Evolutionary conservation across 2,113 vertebrate genomes (phyloP).

Genomic region (Tachycineta bicolor): DNA sequence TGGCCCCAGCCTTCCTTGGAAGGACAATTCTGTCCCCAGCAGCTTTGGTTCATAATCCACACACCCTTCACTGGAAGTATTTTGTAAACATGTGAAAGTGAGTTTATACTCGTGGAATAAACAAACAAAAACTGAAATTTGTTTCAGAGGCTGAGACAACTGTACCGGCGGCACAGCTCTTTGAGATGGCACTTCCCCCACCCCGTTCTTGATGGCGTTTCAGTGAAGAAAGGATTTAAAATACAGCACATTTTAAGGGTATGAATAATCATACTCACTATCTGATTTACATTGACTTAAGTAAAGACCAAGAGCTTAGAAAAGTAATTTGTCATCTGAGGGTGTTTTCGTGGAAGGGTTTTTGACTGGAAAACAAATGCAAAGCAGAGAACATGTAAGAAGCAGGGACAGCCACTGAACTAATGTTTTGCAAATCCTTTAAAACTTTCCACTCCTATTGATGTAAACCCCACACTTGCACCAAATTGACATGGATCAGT

Average conservation of each 20-base stretch:
- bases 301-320: background rate
- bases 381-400: background rate
- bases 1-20: background rate
- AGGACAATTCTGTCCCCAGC: background rate
- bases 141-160: background rate
- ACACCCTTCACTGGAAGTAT: background rate
- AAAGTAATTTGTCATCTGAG: background rate
- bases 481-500: background rate
- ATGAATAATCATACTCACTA: background rate
- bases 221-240: background rate
- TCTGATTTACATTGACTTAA: background rate
- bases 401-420: background rate
- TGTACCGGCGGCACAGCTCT: background rate
- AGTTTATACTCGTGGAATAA: background rate
- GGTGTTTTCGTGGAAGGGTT: background rate
- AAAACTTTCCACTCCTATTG: background rate
- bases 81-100: background rate
- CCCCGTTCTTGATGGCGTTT: background rate
- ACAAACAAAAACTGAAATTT: background rate
- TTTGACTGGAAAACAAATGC: background rate
- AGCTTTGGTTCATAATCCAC: background rate
- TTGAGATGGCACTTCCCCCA: background rate
- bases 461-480: background rate
- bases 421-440: background rate
- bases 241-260: background rate